These are phyloP conservation scores for Boloria euphrosyne DNA, from an alignment of 2,888 invertebrate genomes.

Conservation along the genomic window DNA sequence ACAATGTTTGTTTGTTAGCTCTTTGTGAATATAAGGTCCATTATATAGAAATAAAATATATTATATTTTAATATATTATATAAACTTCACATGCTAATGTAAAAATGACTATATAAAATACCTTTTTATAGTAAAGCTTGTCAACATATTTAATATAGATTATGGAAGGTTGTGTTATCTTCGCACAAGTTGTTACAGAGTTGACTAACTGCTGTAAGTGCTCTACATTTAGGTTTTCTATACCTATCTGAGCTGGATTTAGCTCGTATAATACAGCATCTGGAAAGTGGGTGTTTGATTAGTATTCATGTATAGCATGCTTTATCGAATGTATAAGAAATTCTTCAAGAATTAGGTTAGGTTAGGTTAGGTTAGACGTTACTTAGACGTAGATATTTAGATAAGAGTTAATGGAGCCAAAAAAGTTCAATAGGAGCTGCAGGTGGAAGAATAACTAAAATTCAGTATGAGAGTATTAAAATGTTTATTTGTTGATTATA, in stretches of 20 bases:
- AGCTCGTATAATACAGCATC: conserved; percentile 63
- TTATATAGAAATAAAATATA: too few relatives aligned
- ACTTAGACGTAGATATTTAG: too few relatives aligned
- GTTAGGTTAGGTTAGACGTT: too few relatives aligned
- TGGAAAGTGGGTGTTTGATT: conserved; percentile 39
- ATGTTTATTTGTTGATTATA: background rate
- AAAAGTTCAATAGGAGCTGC: too few relatives aligned
- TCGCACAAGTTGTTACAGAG: conserved; percentile 53
- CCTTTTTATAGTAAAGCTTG: conserved; percentile 58
- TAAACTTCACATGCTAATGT: background rate
- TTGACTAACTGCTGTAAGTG: conserved; percentile 49
- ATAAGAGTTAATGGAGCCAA: too few relatives aligned
- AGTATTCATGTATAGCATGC: too few relatives aligned
- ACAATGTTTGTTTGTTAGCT: too few relatives aligned
- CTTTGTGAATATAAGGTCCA: too few relatives aligned
- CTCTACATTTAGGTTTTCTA: conserved; percentile 42
- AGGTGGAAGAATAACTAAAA: too few relatives aligned
- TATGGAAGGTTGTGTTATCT: conserved; percentile 58
- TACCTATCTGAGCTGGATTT: conserved; percentile 47
- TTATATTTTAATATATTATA: background rate
- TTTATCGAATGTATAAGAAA: too few relatives aligned
- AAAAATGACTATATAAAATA: conserved; percentile 28
- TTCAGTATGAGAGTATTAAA: too few relatives aligned
- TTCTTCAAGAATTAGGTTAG: too few relatives aligned
- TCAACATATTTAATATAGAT: conserved; percentile 60